Evolutionary conservation across 2,888 invertebrate genomes (phyloP).

Genomic region (Spodoptera littoralis): DNA sequence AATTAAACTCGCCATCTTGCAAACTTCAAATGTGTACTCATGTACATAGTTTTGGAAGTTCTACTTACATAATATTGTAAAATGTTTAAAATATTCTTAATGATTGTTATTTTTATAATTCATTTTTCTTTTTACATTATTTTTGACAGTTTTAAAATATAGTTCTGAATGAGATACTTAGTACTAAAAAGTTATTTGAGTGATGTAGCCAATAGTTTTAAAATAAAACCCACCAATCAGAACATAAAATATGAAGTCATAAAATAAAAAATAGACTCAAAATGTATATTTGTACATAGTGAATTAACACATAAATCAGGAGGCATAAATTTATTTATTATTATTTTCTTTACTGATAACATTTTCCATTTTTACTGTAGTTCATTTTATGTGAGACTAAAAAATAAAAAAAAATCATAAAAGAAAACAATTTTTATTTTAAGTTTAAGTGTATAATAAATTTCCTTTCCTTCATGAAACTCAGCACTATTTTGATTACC

Average conservation of each 20-base stretch:
- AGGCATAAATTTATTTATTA: constrained; percentile 85
- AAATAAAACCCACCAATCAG: constrained; percentile 70
- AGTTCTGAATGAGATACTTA: constrained; percentile 9
- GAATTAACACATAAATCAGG: constrained; percentile 73
- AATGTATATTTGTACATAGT: constrained; percentile 86
- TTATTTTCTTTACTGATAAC: constrained; percentile 65
- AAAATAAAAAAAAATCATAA: constrained; percentile 70
- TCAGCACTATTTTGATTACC: constrained; percentile 35
- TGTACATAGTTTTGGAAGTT: constrained; percentile 14
- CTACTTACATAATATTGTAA: constrained; percentile 18
- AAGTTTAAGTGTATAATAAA: constrained; percentile 11
- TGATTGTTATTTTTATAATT: constrained; percentile 52
- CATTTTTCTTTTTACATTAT: constrained; percentile 48
- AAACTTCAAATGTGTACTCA: constrained; percentile 25
- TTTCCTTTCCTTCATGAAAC: constrained; percentile 4
- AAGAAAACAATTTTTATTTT: constrained; percentile 53
- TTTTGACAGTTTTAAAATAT: constrained; percentile 23
- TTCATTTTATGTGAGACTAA: constrained; percentile 74
- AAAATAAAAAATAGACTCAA: constrained; percentile 54
- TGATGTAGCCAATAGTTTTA: constrained; percentile 25
- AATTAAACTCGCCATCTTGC: constrained; percentile 24
- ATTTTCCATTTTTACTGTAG: constrained; percentile 76
- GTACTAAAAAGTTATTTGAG: constrained; percentile 16
- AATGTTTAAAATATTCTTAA: constrained; percentile 37
- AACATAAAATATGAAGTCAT: constrained; percentile 33